phyloP scores from a whole-genome alignment of 2,113 vertebrate species.

The Oenanthe oenanthe region DNA sequence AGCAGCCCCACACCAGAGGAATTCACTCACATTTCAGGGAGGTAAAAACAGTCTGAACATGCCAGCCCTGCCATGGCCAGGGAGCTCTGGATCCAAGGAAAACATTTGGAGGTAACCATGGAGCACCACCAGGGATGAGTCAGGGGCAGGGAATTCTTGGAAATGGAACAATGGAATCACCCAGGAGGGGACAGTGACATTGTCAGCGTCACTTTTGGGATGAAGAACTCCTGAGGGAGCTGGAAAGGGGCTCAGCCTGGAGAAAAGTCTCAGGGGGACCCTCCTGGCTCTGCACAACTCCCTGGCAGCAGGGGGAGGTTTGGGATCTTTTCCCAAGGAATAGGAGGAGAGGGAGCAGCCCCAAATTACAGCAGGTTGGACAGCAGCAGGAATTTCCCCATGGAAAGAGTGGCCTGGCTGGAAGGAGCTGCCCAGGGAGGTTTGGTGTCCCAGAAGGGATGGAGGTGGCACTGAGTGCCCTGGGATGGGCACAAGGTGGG shows the following conservation, averaged over 20 bases:
- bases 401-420: neutral
- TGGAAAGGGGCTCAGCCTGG: neutral
- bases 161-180: neutral
- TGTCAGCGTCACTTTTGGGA: neutral
- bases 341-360: neutral
- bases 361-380: accelerated
- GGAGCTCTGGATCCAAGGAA: neutral
- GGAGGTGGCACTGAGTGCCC: neutral
- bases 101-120: neutral
- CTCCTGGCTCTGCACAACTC: neutral
- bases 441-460: no score
- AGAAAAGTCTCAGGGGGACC: neutral
- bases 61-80: neutral
- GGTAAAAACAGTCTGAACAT: neutral
- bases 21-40: neutral
- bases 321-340: neutral
- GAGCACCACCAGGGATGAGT: neutral
- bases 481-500: neutral
- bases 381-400: accelerated
- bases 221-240: neutral
- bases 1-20: accelerated
- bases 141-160: neutral
- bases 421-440: neutral
- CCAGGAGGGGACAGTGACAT: accelerated
- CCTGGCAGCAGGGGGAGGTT: neutral